Base-by-base conservation (phyloP, 1,140 invertebrate genomes). In the Nixonia krombeini region DNA sequence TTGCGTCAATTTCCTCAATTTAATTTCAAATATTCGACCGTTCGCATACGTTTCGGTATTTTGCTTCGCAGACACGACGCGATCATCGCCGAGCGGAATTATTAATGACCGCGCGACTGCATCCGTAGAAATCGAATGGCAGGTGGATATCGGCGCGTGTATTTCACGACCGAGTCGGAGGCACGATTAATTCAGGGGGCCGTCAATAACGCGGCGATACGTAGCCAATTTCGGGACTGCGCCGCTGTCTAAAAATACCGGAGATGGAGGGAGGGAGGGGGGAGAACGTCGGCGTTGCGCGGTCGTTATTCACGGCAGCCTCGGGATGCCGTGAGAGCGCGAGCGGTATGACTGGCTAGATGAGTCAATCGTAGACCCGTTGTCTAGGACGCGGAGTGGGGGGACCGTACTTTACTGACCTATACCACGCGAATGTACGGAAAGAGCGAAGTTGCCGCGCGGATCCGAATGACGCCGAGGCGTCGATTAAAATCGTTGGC, bases 341-440 rank as follows among this genome's bases (percentile, higher is more conserved):
- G 64, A 72, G 61, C 50, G 38, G 73, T 80, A 71, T 73, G 76
- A 75, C 75, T 75, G 57, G 72, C 74, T 81, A 80, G 81, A 83
- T 81, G 81, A 83, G 79, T 83, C 81, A 81, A 83, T 82, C 79
- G 78, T 81, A 82, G 79, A 80, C 74, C 74, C 73, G 74, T 82
- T 82, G 80, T 82, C 81, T 83, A 82, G 81, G 80, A 78, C 59
- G 15, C 51, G 65, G 67, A 50, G 70, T 57, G 73, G 63, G 64
- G 58, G 50, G 42, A 46, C 45, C 59, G 74, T 75, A 78, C 81
- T 82, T 81, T 74, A 82, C 80, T 83, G 80, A 83, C 81, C 81
- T 82, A 83, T 80, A 83, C 79, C 80, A 81, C 75, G 63, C 53
- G 65, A 49, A 61, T 67, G 49, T 66, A 62, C 55, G 50, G 62